Conservation (phyloP, 37 sponge, comb jelly and placozoan species). For the Amphimedon queenslandica region DNA sequence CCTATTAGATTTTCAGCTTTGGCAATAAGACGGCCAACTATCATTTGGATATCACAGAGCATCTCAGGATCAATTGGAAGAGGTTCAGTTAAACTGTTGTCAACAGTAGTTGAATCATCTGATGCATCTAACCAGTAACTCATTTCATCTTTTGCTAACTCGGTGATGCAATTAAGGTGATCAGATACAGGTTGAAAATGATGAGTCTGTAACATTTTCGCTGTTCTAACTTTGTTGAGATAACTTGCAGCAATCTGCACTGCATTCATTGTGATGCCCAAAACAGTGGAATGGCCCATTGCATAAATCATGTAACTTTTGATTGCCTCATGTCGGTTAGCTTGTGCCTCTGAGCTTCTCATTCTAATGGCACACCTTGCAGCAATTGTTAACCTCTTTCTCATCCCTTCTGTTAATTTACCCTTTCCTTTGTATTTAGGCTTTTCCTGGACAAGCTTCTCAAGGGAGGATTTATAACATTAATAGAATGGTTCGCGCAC, state of each 20-base stretch:
- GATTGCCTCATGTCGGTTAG: constrained; percentile 19
- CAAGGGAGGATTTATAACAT: constrained; percentile 30
- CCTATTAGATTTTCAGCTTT: constrained; percentile 17
- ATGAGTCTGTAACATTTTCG: neutral
- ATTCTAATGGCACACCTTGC: constrained; percentile 36
- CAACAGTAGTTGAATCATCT: neutral
- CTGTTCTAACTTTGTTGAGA: neutral
- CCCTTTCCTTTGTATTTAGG: constrained; percentile 31
- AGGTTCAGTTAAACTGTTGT: too few species aligned
- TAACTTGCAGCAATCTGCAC: constrained; percentile 44
- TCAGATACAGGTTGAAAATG: neutral
- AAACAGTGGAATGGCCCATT: constrained; percentile 45
- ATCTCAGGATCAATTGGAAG: constrained; percentile 8
- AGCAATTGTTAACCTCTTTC: constrained; percentile 14
- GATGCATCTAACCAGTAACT: neutral
- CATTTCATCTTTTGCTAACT: neutral
- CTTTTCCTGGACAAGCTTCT: constrained; percentile 38
- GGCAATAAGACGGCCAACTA: neutral
- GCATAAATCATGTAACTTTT: neutral
- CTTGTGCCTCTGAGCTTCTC: constrained; percentile 19
- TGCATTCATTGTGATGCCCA: constrained; percentile 39
- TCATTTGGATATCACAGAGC: constrained; percentile 11
- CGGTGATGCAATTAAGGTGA: neutral
- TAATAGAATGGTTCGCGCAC: constrained; percentile 55
- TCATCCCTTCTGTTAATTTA: constrained; percentile 21